These are phyloP conservation scores for Maccullochella peelii DNA, from an alignment of 2,113 vertebrate species.

Conservation along the genomic window DNA sequence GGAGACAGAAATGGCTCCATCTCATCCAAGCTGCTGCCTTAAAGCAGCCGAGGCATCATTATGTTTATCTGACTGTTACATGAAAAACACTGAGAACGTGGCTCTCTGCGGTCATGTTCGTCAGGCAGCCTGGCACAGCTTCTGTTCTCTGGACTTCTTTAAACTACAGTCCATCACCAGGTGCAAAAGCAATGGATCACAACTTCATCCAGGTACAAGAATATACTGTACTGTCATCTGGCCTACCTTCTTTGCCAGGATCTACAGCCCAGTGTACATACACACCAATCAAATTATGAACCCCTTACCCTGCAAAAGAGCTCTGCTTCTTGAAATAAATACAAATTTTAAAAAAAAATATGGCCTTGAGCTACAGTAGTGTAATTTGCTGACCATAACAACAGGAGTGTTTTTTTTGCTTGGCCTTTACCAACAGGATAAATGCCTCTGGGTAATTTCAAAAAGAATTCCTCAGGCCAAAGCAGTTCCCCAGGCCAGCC, in stretches of 20 bases:
- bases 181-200: conserved; percentile 27
- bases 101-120: conserved; percentile 47
- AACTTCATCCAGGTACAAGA: conserved; percentile 31
- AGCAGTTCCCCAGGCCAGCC: conserved; percentile 42
- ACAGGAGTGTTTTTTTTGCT: conserved; percentile 58
- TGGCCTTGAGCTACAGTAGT: conserved; percentile 45
- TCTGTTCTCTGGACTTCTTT: conserved; percentile 38
- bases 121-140: conserved; percentile 23
- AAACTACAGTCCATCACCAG: conserved; percentile 40
- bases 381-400: conserved; percentile 68
- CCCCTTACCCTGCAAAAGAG: not conserved
- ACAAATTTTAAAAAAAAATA: no score
- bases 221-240: conserved; percentile 9
- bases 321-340: conserved; percentile 4
- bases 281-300: conserved; percentile 6
- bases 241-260: not conserved
- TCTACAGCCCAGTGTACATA: not conserved
- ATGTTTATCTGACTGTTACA: conserved; percentile 55
- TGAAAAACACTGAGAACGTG: conserved; percentile 24
- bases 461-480: conserved; percentile 74
- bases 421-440: conserved; percentile 73
- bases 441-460: conserved; percentile 72
- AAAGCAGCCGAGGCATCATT: conserved; percentile 29
- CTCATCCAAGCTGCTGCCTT: conserved; percentile 19
- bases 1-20: conserved; percentile 36